Base-by-base conservation (phyloP, 2,797 vertebrate species). In the Euphonia xanthogaster region DNA sequence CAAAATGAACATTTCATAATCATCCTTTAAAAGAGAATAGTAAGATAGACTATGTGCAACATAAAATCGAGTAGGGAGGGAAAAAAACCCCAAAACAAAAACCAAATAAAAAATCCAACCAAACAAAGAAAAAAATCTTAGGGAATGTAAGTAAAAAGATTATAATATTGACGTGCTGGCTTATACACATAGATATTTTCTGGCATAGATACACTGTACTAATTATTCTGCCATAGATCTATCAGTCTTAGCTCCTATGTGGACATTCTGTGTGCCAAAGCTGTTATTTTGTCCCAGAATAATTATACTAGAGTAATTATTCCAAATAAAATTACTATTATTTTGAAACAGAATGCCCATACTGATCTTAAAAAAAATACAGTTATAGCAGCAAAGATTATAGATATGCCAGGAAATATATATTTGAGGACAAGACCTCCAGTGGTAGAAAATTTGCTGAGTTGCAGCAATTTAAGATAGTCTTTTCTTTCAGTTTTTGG, bases 281-380 rank as follows among this genome's bases (percentile, higher is more conserved):
- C 35, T 60, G 25, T 31, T 90, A 47, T 62, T 68, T 77, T 74
- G 11, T 51, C 31, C 47, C 30, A 66, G 47, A 94, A 54, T 54
- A 87, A 95, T 84, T 86, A 81, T 12, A 28, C 45, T 53, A 60
- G 39, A 70, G 20, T 66, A 70, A 91, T 93, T 88, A 88, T 71
- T 96, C 28, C n/a, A 83, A 93, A 82, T 78, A 78, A 91, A 91
- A 67, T 86, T 7, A 55, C 73, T 81, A 33, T 78, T 89, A 68
- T 91, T 94, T 93, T 86, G 65, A 89, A 93, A 62, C 7, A 80
- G 14, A 90, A 80, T 63, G 57, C 86, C 42, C 42, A 61, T 47
- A 35, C 23, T 37, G 31, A 68, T 76, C 67, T 39, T 81, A 79
- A 92, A 90, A n/a, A 22, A 23, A 84, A 47, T 24, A 45, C 28